Evolutionary conservation across 2,888 invertebrate species (phyloP), one percentile per base, ranked within the genome.

Genomic region (Blomia tropicalis): DNA sequence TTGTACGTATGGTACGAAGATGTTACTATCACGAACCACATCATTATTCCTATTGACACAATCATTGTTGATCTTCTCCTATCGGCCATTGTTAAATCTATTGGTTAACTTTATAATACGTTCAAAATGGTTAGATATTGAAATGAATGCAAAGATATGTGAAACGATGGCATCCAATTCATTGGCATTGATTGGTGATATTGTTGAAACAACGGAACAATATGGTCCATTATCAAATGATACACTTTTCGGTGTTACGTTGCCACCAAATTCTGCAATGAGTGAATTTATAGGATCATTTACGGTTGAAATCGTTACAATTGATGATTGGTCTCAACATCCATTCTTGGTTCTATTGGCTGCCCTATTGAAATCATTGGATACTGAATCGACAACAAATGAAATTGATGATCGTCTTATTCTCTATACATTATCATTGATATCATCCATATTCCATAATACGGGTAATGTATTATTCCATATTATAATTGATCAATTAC

Each of bases 11-110:
- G n/a, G n/a, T n/a, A n/a, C n/a, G n/a, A n/a, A n/a, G n/a, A n/a
- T n/a, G n/a, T n/a, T n/a, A n/a, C 85, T 91, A 0, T 90, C 91
- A 64, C 85, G 87, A 65, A 87, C 92, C 7, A 89, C 93, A 3
- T 82, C 92, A 0, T 76, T 95, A 65, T 95, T 90, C 77, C 77
- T 95, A 63, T 76, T 64, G 31, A 58, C 67, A 11, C 69, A 76
- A 73, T 76, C 96, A 54, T 95, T 95, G 76, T 78, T 95, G 63
- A 93, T 95, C 67, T 83, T 95, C 66, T 85, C 87, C 2, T 89
- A 95, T 73, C 82, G 83, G 1, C 90, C 92, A 0, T 79, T 96
- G 68, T 89, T 95, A 3, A 85, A 88, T 70, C 84, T 87, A 4
- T 75, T 96, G 67, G 89, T 92, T 43, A 84, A 89, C 80, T 87